Conservation (phyloP, 2,113 vertebrate genomes). For the Progne subis region DNA sequence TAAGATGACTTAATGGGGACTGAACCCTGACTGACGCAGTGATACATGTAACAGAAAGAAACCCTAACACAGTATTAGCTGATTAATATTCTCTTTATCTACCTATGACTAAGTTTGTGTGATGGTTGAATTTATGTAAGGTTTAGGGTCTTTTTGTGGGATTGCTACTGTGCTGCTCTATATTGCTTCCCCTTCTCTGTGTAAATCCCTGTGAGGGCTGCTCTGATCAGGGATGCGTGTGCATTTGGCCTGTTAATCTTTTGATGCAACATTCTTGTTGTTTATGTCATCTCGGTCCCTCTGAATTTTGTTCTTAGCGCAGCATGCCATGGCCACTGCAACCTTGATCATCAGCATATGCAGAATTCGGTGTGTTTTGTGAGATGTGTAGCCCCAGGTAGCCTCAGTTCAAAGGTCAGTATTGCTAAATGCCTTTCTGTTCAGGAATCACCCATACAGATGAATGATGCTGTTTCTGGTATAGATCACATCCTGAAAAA, state of each 20-base stretch:
- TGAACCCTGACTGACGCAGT: background rate
- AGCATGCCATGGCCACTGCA: background rate
- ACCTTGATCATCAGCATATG: background rate
- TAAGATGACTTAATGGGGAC: background rate
- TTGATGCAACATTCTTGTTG: accelerated
- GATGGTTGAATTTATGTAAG: background rate
- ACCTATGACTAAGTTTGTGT: accelerated
- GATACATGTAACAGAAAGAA: background rate
- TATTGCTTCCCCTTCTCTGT: background rate
- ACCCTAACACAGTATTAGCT: background rate
- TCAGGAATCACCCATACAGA: background rate
- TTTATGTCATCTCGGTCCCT: background rate
- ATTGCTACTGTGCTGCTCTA: background rate
- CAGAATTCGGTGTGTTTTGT: background rate
- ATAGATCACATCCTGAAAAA: background rate
- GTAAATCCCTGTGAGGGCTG: background rate
- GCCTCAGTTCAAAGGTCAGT: background rate
- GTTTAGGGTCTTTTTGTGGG: background rate
- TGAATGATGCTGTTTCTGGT: background rate
- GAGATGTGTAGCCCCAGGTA: background rate
- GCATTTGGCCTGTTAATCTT: background rate
- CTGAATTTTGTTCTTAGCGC: background rate
- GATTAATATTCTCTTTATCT: background rate
- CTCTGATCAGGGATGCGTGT: background rate
- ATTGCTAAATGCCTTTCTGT: background rate